Evolutionary conservation across 1,140 invertebrate species (phyloP).

Genomic region (Bombus waltoni): DNA sequence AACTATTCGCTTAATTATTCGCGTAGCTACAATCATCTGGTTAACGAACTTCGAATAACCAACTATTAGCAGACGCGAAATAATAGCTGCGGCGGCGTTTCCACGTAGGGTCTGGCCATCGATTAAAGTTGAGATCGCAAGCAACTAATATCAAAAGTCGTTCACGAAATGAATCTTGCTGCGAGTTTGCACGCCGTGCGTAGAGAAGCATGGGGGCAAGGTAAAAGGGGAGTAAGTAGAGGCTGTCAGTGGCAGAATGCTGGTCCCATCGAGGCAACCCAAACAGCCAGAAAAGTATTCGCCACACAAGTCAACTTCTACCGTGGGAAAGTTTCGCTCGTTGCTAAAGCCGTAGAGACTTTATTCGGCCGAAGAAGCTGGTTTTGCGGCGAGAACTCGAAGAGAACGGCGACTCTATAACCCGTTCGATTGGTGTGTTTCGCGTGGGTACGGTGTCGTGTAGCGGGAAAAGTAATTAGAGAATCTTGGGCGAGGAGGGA

Average conservation of each 20-base stretch:
- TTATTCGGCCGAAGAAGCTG: neutral
- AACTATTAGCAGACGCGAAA: neutral
- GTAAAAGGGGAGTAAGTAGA: too few species aligned
- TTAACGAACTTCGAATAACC: constrained; percentile 8
- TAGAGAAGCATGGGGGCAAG: neutral
- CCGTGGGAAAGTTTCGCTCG: constrained; percentile 1
- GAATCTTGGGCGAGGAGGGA: too few species aligned
- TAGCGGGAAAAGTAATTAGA: neutral
- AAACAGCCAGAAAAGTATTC: constrained; percentile 10
- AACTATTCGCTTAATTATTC: neutral
- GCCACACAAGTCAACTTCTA: neutral
- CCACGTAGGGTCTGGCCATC: neutral
- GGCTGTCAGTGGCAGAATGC: constrained; percentile 9
- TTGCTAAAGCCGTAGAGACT: constrained; percentile 1
- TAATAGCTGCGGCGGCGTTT: neutral
- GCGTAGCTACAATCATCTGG: neutral
- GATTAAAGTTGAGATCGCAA: neutral
- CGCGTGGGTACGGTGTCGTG: neutral
- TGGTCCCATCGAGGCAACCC: too few species aligned
- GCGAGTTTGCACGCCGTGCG: neutral
- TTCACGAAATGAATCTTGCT: neutral
- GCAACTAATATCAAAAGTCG: neutral
- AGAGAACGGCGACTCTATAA: neutral
- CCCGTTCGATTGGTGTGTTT: neutral
- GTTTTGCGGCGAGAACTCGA: neutral